Evolutionary conservation across 2,888 invertebrate genomes (phyloP), one percentile per base, ranked within the genome.

Genomic region (Tyria jacobaeae): DNA sequence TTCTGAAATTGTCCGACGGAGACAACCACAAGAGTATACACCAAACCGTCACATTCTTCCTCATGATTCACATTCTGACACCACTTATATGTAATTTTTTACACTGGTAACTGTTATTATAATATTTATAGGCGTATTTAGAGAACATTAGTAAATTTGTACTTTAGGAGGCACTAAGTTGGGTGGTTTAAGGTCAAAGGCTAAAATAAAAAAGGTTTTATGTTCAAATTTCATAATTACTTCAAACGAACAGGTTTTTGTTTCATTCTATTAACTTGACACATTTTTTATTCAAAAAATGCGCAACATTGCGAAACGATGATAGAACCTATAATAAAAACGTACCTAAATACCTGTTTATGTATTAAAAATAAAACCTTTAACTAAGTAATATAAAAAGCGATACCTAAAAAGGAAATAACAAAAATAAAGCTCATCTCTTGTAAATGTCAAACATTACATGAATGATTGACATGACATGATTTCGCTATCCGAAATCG

Each of bases 11-110:
- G 10, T 76, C 77, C 24, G 76, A 61, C 0, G 82, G 66, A 66
- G 72, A 78, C 21, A 78, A 58, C n/a, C 81, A 71, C 62, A 84
- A 68, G 34, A 85, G 62, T 17, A 85, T 67, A 71, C 76, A 82
- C 59, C 76, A 84, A 37, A 86, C 17, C 21, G 76, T 70, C 25
- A 81, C 76, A 60, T 78, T 80, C 83, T 60, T 75, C 80, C 65
- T 83, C 90, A 76, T 87, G 69, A 54, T 74, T 57, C 70, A 76
- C 81, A 75, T 66, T 68, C 48, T 71, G 72, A 24, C 12, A 31
- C 27, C 27, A 31, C 27, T 31, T 31, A 7, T 62, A 48, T 53
- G 65, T 39, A 25, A 60, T 31, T 64, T 64, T 57, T 53, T 64
- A 61, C 52, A 61, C 15, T 50, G 24, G 31, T 2, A n/a, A 39